Evolutionary conservation across 2,888 invertebrate genomes (phyloP), one percentile per base, ranked within the genome.

Genomic region (Drosophila pseudotalamancana): DNA sequence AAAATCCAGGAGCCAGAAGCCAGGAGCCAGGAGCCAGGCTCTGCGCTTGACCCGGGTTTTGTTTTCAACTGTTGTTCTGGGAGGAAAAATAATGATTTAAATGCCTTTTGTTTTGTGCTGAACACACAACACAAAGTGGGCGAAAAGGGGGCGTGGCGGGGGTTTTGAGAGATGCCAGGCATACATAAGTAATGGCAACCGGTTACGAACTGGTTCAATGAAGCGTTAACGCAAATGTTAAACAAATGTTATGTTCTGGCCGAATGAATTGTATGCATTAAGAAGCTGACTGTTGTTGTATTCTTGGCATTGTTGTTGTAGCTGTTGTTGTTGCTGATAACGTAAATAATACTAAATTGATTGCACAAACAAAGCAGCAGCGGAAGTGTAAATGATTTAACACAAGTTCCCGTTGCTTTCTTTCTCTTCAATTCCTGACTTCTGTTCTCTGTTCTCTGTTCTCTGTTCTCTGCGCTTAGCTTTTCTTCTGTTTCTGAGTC

Each of bases 241-340:
- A 87, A 88, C 87, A 87, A 88, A 89, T 88, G 81, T 88, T 88
- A 78, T 87, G 88, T 88, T 89, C 88, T 87, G 88, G 84, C 75
- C 81, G 87, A 89, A 72, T 78, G 81, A 71, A 68, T 66, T 66
- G 73, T 70, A 67, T 83, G 69, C 70, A 78, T 79, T 68, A 78
- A 65, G 66, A 40, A 49, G 50, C 39, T 39, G 48, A 34, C 55
- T 45, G 16, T n/a, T 34, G 34, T 50, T 59, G 46, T 50, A 11
- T 27, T 32, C 18, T 21, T 61, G 42, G 18, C 18, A 18, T 34
- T 42, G 31, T 29, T 57, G 8, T n/a, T 56, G 21, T 25, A 49
- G 14, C 53, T 72, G 59, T 55, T 70, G 55, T 46, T 64, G 55
- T 37, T 63, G 53, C 56, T 83, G 80, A 76, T 83, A 88, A 87